Evolutionary conservation across 2,797 vertebrate genomes (phyloP).

Genomic region (Spatula clypeata): DNA sequence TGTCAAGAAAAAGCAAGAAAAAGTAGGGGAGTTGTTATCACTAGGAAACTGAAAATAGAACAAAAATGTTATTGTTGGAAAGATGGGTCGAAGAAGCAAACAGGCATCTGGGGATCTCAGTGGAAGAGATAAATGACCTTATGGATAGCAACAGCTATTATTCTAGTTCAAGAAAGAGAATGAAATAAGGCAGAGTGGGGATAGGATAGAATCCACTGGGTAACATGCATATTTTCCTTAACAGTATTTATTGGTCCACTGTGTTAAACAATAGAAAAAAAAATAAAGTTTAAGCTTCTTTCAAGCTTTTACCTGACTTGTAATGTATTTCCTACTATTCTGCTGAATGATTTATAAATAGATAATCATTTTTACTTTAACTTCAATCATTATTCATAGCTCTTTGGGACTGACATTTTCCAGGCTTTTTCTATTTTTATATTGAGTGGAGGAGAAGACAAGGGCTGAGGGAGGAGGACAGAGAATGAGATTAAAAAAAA

Average conservation of each 20-base stretch:
- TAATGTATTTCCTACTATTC: not conserved
- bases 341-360: not conserved
- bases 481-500: slow-evolving; percentile 6
- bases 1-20: not conserved
- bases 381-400: not conserved
- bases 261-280: not conserved
- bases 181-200: not conserved
- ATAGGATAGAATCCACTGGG: not conserved
- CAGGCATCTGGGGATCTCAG: not conserved
- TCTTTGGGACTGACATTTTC: not conserved
- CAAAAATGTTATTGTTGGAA: not conserved
- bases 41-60: not conserved
- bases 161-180: not conserved
- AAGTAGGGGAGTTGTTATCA: not conserved
- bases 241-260: not conserved
- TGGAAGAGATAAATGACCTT: not conserved
- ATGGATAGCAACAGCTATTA: not conserved
- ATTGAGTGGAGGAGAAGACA: slow-evolving; percentile 14
- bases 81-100: not conserved
- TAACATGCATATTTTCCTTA: not conserved
- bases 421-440: slow-evolving; percentile 20
- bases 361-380: not conserved
- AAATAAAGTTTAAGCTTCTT: not conserved
- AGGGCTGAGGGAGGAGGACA: not conserved
- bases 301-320: not conserved